These are phyloP conservation scores for Rhinichthys klamathensis DNA, from an alignment of 2,113 vertebrate species.

Conservation along the genomic window DNA sequence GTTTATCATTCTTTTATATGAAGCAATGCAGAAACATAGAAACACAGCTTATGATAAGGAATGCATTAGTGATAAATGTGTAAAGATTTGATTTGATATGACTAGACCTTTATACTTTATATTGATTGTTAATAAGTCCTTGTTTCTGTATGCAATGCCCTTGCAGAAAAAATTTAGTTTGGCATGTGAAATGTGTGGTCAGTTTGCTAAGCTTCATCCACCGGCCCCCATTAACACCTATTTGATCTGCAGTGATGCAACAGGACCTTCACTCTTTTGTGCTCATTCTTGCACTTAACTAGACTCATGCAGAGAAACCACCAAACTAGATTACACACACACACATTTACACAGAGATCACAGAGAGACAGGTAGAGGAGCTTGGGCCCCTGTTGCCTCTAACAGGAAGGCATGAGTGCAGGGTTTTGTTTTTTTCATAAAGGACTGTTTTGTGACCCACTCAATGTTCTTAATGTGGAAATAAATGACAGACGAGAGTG, in stretches of 20 bases:
- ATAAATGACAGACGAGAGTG: background rate
- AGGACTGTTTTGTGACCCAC: background rate
- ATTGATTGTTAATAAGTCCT: background rate
- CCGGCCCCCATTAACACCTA: background rate
- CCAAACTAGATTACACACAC: conserved; percentile 46
- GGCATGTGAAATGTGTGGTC: conserved; percentile 1
- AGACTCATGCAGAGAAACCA: conserved; percentile 59
- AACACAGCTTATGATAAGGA: background rate
- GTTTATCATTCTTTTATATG: background rate
- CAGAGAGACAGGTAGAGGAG: conserved; percentile 35
- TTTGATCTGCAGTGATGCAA: conserved; percentile 8
- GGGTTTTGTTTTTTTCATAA: background rate
- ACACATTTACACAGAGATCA: conserved; percentile 49
- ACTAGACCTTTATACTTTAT: background rate
- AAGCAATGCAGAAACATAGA: background rate
- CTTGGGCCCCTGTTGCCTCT: background rate
- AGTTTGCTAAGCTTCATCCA: conserved; percentile 23
- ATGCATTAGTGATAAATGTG: background rate
- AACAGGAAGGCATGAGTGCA: conserved; percentile 49
- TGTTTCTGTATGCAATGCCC: background rate
- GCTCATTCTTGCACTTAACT: background rate
- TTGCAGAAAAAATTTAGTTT: background rate
- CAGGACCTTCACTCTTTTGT: conserved; percentile 11
- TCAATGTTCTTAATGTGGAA: background rate
- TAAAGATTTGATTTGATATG: background rate